Conservation (phyloP, 2,888 invertebrate genomes). For the Bugula neritina region DNA sequence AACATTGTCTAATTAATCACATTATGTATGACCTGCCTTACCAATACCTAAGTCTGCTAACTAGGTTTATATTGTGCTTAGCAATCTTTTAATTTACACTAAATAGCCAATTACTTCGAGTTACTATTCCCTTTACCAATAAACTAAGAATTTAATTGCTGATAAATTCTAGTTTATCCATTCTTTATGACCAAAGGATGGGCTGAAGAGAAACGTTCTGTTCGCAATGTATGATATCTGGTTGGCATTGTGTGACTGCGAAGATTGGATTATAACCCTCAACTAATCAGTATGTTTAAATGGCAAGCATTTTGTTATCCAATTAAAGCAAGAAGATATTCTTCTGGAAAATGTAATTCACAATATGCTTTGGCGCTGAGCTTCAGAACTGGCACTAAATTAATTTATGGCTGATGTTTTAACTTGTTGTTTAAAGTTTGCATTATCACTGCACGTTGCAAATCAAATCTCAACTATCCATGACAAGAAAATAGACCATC, state of each 20-base stretch:
- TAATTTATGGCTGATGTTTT: no score
- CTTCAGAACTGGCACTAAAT: no score
- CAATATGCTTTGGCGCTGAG: no score
- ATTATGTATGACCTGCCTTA: not conserved
- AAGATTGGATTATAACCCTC: slow-evolving; percentile 21
- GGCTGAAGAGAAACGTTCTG: no score
- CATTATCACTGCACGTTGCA: no score
- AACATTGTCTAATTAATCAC: not conserved
- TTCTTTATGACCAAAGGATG: not conserved
- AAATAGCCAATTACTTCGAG: not conserved
- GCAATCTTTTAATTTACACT: not conserved
- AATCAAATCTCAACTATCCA: no score
- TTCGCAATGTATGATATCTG: not conserved
- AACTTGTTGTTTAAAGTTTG: no score
- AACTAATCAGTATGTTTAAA: not conserved
- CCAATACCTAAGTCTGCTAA: not conserved
- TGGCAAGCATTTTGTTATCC: slow-evolving; percentile 23
- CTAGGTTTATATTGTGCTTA: not conserved
- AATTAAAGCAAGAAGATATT: slow-evolving; percentile 9
- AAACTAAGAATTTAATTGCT: not conserved
- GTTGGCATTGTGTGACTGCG: not conserved
- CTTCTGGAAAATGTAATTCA: not conserved
- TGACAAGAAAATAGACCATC: no score
- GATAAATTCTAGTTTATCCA: not conserved
- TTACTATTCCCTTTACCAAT: not conserved